These are phyloP conservation scores for Polyergus mexicanus DNA, from an alignment of 1,140 invertebrate species.

Conservation along the genomic window DNA sequence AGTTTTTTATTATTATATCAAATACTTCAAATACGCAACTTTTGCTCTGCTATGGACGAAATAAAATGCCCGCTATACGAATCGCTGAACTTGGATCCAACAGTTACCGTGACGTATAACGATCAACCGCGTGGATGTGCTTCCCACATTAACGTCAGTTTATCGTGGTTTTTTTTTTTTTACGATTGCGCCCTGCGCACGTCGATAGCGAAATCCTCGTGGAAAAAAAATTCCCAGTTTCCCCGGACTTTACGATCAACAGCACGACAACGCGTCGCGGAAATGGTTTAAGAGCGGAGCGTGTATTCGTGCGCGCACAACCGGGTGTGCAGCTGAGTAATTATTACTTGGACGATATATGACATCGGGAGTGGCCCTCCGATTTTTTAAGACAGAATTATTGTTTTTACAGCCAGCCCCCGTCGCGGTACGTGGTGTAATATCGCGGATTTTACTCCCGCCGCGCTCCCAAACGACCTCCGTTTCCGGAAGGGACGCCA, in stretches of 20 bases:
- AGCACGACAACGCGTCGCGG: not conserved
- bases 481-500: not conserved
- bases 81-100: constrained; percentile 21
- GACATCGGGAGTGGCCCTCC: constrained; percentile 10
- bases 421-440: not conserved
- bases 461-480: not conserved
- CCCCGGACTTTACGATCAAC: constrained; percentile 66
- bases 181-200: constrained; percentile 75
- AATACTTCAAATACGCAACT: constrained; percentile 7
- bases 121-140: constrained; percentile 27
- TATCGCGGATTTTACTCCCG: not conserved
- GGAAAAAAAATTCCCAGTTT: constrained; percentile 68
- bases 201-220: constrained; percentile 63
- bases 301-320: not conserved
- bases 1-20: constrained; percentile 2
- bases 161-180: constrained; percentile 79
- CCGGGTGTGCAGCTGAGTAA: constrained; percentile 35
- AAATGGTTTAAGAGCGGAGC: not conserved
- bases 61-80: constrained; percentile 2
- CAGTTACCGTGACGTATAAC: constrained; percentile 33
- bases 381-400: constrained; percentile 35
- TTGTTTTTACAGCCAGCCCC: constrained; percentile 46
- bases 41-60: not conserved
- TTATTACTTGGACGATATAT: constrained; percentile 54
- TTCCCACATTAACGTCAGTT: constrained; percentile 79